A percentile compares a stretch with the other conserved stretches of the same genome.
Evolutionary conservation across 2,888 invertebrate species (phyloP).

Genomic region (Mythimna impura): DNA sequence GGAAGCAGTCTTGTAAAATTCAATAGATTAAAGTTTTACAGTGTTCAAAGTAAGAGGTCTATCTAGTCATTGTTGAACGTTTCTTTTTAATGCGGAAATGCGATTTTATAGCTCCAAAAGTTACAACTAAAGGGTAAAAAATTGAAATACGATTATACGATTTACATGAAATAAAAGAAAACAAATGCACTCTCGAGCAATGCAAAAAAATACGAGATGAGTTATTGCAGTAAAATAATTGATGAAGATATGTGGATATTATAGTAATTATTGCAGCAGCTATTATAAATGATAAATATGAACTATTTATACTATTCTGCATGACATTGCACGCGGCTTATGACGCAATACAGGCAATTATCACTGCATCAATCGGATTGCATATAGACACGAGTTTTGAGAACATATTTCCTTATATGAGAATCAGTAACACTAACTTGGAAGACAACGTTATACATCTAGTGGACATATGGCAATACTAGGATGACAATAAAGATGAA

Average conservation of each 20-base stretch:
- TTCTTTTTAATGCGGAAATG: neutral
- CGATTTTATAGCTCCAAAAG: neutral
- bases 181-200: neutral
- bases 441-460: neutral
- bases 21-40: neutral
- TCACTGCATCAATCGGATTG: constrained; percentile 44
- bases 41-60: neutral
- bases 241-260: neutral
- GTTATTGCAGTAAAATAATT: constrained; percentile 3
- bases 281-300: constrained; percentile 28
- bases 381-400: constrained; percentile 12
- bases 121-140: neutral
- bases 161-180: neutral
- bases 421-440: neutral
- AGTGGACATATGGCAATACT: neutral
- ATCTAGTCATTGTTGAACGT: no score
- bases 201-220: neutral
- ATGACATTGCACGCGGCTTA: constrained; percentile 24
- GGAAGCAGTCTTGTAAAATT: neutral
- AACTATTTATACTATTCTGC: constrained; percentile 22
- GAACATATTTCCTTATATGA: constrained; percentile 31
- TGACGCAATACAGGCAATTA: constrained; percentile 48
- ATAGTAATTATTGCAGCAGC: constrained; percentile 11
- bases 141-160: neutral
- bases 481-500: neutral